Evolutionary conservation across 1,140 invertebrate species (phyloP), one percentile per base, ranked within the genome.

Genomic region (Hypsibius dujardini): DNA sequence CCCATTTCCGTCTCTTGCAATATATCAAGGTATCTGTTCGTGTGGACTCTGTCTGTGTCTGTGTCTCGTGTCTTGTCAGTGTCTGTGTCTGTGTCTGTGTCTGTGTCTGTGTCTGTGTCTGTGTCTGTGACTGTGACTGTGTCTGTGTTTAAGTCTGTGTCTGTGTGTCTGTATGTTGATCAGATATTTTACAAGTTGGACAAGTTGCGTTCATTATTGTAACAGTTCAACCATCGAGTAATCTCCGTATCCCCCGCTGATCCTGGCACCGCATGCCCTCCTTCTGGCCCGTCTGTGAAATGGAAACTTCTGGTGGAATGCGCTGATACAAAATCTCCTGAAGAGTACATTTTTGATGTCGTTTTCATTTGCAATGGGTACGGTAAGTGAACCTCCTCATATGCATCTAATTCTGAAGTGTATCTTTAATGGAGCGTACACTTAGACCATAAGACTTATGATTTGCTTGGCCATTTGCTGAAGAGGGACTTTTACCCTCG

Each of bases 361-460:
- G 50, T 56, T n/a, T 12, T 56, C 50, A 56, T 56, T 56, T 56
- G 50, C 50, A 56, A 56, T 56, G 50, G 50, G 50, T 56, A n/a
- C 7, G 50, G 28, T 28, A 28, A 28, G 28, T 28, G 28, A 28
- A 28, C 28, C 28, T 28, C 0, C 28, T 0, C 28, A 28, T 28
- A 28, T 28, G 28, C 28, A 28, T 28, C 28, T 28, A 28, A 28
- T 28, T 28, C 28, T 28, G 0, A 28, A 28, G 0, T 28, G 28
- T 28, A 28, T 28, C 28, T 0, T 12, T 12, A 56, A 56, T 56
- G 50, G 50, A 12, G 50, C 7, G n/a, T 0, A 12, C n/a, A n/a
- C 7, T n/a, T 0, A 12, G 50, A 56, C 0, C 7, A 12, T 7
- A 12, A 0, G 7, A 28, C 28, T 28, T 28, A 28, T 0, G 28